phyloP scores from a whole-genome alignment of 2,797 vertebrate species.

The Squalus acanthias region DNA sequence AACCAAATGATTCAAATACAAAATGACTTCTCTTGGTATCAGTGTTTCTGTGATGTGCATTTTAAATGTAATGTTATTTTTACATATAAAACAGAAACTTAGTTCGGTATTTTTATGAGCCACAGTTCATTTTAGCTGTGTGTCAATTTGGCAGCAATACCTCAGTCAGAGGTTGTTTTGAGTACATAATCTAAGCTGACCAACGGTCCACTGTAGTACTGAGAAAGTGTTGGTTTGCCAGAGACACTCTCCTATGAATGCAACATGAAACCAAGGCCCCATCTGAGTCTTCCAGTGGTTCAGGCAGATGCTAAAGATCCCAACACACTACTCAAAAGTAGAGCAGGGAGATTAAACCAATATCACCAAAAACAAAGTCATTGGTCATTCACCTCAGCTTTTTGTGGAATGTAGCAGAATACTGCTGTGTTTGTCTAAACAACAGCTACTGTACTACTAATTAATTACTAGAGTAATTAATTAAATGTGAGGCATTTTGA shows the following conservation, averaged over 20 bases:
- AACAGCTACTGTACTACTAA: background rate
- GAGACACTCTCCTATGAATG: background rate
- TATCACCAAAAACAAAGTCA: background rate
- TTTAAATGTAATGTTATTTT: background rate
- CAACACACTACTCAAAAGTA: background rate
- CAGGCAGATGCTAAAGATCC: background rate
- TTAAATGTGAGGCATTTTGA: background rate
- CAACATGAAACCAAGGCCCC: background rate
- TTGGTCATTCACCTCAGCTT: background rate
- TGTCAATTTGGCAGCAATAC: background rate
- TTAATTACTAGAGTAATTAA: background rate
- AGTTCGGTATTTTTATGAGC: background rate
- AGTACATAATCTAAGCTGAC: background rate
- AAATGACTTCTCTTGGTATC: background rate
- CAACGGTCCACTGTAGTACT: background rate
- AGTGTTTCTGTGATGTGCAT: background rate
- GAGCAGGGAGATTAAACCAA: background rate
- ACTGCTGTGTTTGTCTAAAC: background rate
- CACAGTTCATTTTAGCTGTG: background rate
- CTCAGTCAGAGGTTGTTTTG: background rate
- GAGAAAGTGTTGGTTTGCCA: background rate
- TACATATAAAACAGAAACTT: too few relatives aligned
- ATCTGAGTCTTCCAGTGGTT: background rate
- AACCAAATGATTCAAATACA: background rate
- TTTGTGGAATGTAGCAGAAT: background rate